phyloP scores from a whole-genome alignment of 2,797 vertebrate genomes.

The Dromococcyx pavoninus region DNA sequence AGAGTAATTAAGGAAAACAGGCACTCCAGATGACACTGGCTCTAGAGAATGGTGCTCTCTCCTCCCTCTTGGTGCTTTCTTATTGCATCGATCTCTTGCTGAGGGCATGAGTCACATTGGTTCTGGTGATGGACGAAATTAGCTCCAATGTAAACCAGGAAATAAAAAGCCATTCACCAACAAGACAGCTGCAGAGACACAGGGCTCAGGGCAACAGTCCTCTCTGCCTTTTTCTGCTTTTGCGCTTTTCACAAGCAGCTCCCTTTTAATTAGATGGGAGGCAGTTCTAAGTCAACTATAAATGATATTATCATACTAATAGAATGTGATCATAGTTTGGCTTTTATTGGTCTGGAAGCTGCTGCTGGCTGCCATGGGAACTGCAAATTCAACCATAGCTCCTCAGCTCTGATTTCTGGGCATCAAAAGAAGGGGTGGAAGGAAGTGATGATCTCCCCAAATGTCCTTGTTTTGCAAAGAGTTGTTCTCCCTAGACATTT shows the following conservation, averaged over 20 bases:
- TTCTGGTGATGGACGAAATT: conserved; percentile 38
- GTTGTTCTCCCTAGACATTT: not conserved
- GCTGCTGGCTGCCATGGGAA: conserved; percentile 63
- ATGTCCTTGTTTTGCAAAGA: not conserved
- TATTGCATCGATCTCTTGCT: not conserved
- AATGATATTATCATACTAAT: conserved; percentile 49
- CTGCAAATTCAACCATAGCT: not conserved
- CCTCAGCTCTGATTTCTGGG: not conserved
- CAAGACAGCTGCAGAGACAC: not conserved
- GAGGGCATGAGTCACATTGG: conserved; percentile 2
- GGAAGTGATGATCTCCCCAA: not conserved
- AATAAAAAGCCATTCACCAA: not conserved
- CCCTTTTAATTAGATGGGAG: conserved; percentile 52
- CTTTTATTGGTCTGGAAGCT: conserved; percentile 6
- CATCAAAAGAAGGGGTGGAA: not conserved
- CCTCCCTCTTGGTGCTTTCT: not conserved
- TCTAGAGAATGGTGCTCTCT: not conserved
- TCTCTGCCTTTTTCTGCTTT: not conserved
- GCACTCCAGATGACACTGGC: not conserved
- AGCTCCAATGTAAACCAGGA: not conserved
- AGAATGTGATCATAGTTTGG: conserved; percentile 28
- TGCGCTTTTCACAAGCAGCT: not conserved
- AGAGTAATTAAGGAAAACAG: not conserved
- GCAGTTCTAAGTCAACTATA: conserved; percentile 23
- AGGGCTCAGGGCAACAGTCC: not conserved